phyloP scores from a whole-genome alignment of 2,113 vertebrate species.

The Thymallus thymallus region DNA sequence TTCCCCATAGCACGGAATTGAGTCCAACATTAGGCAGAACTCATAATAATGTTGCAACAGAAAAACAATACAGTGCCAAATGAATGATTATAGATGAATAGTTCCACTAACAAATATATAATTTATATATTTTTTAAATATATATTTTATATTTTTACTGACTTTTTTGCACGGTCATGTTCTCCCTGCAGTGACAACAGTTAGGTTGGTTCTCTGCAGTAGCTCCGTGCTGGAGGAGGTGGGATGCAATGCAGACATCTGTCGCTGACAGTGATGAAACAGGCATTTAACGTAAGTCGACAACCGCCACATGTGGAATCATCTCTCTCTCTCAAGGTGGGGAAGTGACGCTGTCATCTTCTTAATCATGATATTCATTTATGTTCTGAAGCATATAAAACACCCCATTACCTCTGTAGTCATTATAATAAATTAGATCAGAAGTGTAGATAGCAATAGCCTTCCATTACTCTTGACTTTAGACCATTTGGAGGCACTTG shows the following conservation, averaged over 20 bases:
- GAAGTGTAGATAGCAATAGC: not conserved
- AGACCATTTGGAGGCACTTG: too few species aligned
- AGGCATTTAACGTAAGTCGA: conserved; percentile 62
- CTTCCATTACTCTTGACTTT: too few species aligned
- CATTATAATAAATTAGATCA: conserved; percentile 44
- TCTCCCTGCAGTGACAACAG: conserved; percentile 29
- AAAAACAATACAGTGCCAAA: conserved; percentile 17
- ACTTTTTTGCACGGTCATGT: conserved; percentile 19
- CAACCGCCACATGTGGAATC: conserved; percentile 64
- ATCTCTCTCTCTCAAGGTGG: conserved; percentile 66
- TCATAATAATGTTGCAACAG: conserved; percentile 33
- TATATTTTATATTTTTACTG: too few species aligned
- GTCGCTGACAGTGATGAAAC: conserved; percentile 68
- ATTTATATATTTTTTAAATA: too few species aligned
- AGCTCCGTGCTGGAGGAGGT: conserved; percentile 34
- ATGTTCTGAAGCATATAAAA: conserved; percentile 60
- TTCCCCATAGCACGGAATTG: conserved; percentile 45
- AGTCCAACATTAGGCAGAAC: conserved; percentile 15
- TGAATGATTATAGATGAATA: conserved; percentile 24
- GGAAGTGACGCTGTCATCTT: conserved; percentile 65
- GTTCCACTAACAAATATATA: conserved; percentile 11
- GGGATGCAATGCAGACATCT: conserved; percentile 47
- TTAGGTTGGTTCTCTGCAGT: conserved; percentile 30
- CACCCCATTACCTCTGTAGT: conserved; percentile 55
- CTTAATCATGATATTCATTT: conserved; percentile 68